Evolutionary conservation across 2,113 vertebrate species (phyloP), one percentile per base, ranked within the genome.

Genomic region (Rhinolophus ferrumequinum): DNA sequence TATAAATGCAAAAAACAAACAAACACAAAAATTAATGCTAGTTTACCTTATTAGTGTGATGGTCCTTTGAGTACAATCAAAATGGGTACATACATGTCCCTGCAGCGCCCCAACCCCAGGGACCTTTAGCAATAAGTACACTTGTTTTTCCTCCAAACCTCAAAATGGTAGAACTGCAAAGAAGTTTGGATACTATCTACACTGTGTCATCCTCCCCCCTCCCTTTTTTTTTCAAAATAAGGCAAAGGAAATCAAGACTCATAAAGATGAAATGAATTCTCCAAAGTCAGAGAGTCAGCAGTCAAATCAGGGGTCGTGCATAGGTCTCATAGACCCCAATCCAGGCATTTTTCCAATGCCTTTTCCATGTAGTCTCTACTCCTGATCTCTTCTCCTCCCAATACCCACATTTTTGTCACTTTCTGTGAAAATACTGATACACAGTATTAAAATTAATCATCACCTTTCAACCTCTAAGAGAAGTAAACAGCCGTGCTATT

Each of bases 31-130:
- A 95, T 95, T 80, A 77, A 89, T 94, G 86, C 96, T 93, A 80
- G 92, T 98, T 98, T 98, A 97, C 89, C 93, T 97, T 93, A 93
- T 64, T 16, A 8, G 60, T 87, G 64, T 80, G 76, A 94, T 95
- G 89, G 58, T 90, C 94, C 75, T 96, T 75, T 35, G 58, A 96
- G 96, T 60, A 56, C n/a, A 92, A 64, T 77, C 90, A 92, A 96
- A 83, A 70, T 73, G 66, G 77, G 81, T 16, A 52, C 2, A 93
- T 73, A 90, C 69, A 30, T 76, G 10, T 83, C 75, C 60, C 73
- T 88, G 26, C 52, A 0, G 33, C 8, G 8, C 38, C 54, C 18
- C 6, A 35, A 8, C 19, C 69, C 22, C 30, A 47, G 86, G 50
- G 19, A 56, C 66, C 58, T 83, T 89, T 93, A 95, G 38, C 47